phyloP scores from a whole-genome alignment of 2,888 invertebrate genomes.

The Selenia dentaria region DNA sequence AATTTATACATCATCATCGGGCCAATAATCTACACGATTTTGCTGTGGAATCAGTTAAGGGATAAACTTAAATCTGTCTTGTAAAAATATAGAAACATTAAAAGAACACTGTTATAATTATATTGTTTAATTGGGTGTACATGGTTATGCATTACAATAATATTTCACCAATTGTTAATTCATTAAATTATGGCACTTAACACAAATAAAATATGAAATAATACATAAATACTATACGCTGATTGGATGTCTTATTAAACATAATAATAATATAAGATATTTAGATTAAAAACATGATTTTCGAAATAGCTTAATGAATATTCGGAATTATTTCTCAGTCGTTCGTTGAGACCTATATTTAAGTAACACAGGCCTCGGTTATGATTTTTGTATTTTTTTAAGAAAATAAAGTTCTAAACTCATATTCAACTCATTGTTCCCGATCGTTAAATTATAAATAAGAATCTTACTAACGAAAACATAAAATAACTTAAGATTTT shows the following conservation, averaged over 20 bases:
- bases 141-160: constrained; percentile 83
- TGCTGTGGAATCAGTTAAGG: no score
- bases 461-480: constrained; percentile 60
- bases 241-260: constrained; percentile 66
- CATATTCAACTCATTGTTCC: constrained; percentile 78
- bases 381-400: constrained; percentile 60
- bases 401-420: constrained; percentile 75
- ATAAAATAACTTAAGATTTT: constrained; percentile 75
- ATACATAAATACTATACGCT: constrained; percentile 65
- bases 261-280: constrained; percentile 28
- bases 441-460: constrained; percentile 77
- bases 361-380: constrained; percentile 70
- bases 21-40: no score
- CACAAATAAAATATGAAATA: constrained; percentile 72
- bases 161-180: constrained; percentile 82
- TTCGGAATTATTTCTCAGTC: constrained; percentile 83
- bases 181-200: constrained; percentile 84
- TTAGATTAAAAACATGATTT: constrained; percentile 31
- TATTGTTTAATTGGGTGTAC: constrained; percentile 82
- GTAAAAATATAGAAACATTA: no score
- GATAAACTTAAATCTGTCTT: no score
- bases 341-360: constrained; percentile 78
- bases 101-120: constrained; percentile 28
- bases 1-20: no score
- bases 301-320: constrained; percentile 43